These are phyloP conservation scores for Prinia subflava DNA, from an alignment of 2,113 vertebrate genomes.

Conservation along the genomic window DNA sequence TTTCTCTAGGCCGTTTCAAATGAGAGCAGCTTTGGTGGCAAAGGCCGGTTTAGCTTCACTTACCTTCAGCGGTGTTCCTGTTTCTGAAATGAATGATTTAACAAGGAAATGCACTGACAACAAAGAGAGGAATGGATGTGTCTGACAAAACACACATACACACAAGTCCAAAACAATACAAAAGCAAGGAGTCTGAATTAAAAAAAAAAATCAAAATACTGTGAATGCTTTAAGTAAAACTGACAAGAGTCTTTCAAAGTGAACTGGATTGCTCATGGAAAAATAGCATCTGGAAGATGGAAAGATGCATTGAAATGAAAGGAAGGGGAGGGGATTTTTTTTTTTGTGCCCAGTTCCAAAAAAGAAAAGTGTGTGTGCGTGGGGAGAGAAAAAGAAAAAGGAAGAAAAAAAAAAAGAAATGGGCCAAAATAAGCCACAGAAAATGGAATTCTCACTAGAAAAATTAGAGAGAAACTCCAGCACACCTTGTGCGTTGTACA, in stretches of 20 bases:
- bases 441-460: conserved; percentile 78
- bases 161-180: conserved; percentile 44
- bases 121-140: conserved; percentile 26
- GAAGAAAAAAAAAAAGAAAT: conserved; percentile 15
- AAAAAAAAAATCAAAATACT: not conserved
- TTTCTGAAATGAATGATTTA: conserved; percentile 70
- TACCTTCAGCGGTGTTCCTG: conserved; percentile 69
- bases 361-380: not conserved
- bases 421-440: conserved; percentile 75
- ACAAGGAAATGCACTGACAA: conserved; percentile 47
- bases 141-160: conserved; percentile 47
- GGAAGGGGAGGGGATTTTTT: not conserved
- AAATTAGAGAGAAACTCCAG: conserved; percentile 81
- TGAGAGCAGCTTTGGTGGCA: not conserved
- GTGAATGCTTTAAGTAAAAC: conserved; percentile 50
- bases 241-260: conserved; percentile 47
- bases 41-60: conserved; percentile 68
- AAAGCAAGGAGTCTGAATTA: not conserved
- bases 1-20: not conserved
- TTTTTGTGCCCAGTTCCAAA: conserved; percentile 2
- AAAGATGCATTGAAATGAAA: conserved; percentile 61
- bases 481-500: conserved; percentile 99
- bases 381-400: not conserved
- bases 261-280: conserved; percentile 43
- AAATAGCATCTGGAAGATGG: conserved; percentile 69